phyloP scores from a whole-genome alignment of 2,888 invertebrate genomes.

The Acrocera orbiculus region DNA sequence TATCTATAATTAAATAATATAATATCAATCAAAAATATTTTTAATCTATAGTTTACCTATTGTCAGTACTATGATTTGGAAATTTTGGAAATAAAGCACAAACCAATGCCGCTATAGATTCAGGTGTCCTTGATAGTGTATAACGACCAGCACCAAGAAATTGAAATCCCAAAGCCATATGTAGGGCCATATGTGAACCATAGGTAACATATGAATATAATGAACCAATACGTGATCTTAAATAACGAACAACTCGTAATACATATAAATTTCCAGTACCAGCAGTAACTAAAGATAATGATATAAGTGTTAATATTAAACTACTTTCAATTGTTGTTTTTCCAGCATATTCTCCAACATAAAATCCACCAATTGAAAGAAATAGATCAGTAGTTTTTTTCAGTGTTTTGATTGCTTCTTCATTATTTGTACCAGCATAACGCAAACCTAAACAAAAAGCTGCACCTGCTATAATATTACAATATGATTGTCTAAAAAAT shows the following conservation, averaged over 20 bases:
- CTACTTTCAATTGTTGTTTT: conserved; percentile 80
- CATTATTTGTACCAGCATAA: conserved; percentile 81
- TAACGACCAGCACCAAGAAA: conserved; percentile 89
- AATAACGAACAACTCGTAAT: conserved; percentile 65
- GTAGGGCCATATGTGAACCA: conserved; percentile 87
- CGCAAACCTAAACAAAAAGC: conserved; percentile 85
- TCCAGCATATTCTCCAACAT: conserved; percentile 74
- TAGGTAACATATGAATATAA: conserved; percentile 60
- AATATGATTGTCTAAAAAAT: conserved; percentile 72
- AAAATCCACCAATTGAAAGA: conserved; percentile 37
- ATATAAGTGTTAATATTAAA: conserved; percentile 62
- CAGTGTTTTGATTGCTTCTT: conserved; percentile 60
- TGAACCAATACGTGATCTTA: conserved; percentile 64
- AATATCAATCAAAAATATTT: conserved; percentile 1
- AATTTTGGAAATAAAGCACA: conserved; percentile 95
- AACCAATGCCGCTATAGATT: conserved; percentile 74
- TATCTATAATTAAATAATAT: conserved; percentile 42
- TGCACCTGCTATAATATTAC: conserved; percentile 88
- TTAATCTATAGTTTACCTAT: conserved; percentile 41
- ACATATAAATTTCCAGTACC: conserved; percentile 80
- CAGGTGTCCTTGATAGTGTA: conserved; percentile 62
- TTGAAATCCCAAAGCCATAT: conserved; percentile 82
- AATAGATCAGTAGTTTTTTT: conserved; percentile 25
- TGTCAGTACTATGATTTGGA: conserved; percentile 90
- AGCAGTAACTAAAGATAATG: conserved; percentile 62